Evolutionary conservation across 1,140 invertebrate genomes (phyloP), one percentile per base, ranked within the genome.

Genomic region (Grapholita molesta): DNA sequence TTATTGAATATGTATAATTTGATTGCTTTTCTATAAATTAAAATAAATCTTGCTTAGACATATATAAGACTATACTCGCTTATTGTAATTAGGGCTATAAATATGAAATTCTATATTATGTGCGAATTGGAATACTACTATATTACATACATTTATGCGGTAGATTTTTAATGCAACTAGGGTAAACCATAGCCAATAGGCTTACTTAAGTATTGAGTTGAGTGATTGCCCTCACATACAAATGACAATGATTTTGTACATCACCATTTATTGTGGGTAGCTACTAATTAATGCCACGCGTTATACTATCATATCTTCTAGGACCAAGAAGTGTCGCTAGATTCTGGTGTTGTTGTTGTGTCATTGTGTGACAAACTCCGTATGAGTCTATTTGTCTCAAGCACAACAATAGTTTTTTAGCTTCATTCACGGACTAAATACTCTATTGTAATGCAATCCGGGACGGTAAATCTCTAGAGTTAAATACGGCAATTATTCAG

Each of bases 401-500:
- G 25, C 57, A 64, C 48, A 72, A 80, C 75, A 78, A 78, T 76
- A 48, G 67, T 74, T 77, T 78, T 76, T 76, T 74, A 74, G 72
- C 75, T 80, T 75, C 70, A 75, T 76, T 77, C 69, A 76, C 70
- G 70, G 30, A 73, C 73, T 76, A 80, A 77, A 80, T 76, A 80
- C 71, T 33, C 70, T 55, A 83, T 74, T 82, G 73, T 82, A 76
- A 78, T 76, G 75, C 78, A 75, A 82, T 67, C 70, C 69, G 69
- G 67, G 69, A 72, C 78, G 78, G 76, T 83, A 77, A 80, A 83
- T 81, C 84, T 77, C 75, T 74, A 38, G 70, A 83, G 77, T 79
- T 85, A 86, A 86, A 84, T 82, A 78, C 79, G 75, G 79, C 83
- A 88, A 85, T 87, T 87, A 89, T 86, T 86, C 78, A 82, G 78